Base-by-base conservation (phyloP, 2,797 vertebrate genomes). In the Prionace glauca region DNA sequence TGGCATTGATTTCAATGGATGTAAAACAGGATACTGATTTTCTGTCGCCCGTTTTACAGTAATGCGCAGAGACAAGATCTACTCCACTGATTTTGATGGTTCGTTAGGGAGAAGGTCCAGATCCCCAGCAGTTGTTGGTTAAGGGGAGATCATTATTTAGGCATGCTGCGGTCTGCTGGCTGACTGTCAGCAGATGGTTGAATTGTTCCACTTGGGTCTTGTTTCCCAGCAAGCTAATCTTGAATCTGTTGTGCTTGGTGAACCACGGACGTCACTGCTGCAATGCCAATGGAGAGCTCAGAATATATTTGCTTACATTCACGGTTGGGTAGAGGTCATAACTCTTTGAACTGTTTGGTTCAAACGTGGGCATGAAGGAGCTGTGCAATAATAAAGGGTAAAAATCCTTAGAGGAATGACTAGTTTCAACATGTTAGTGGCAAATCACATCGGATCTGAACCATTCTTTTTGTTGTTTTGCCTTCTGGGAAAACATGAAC, bases 71-170 rank as follows among this genome's bases (percentile, higher is more conserved):
- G n/a, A 69, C 90, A 56, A 69, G 65, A 62, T 90, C 14, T 18
- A 62, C 60, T 14, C 60, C n/a, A 26, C 20, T 67, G 90, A 20
- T 69, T n/a, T 41, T 11, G 62, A 24, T 92, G n/a, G 20, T 41
- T 69, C 90, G 41, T 69, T 41, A 41, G 62, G 62, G 90, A 92
- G 69, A 24, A 69, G n/a, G 8, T 69, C 90, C 67, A 67, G 90
- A 20, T 69, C 22, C 90, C n/a, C 18, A 69, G n/a, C 65, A 92
- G 90, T 92, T 92, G 65, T 41, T 92, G 90, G 62, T 92, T 67
- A 69, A 67, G 69, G 65, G 90, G 36, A 92, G 90, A 67, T 69
- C 65, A 92, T 92, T 92, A 92, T 92, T 92, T 92, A 92, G 36
- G n/a, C 65, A 41, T 65, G 20, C 24, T 74, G 69, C 92, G 69